Conservation (phyloP, 2,113 vertebrate genomes). For the Litocranius walleri region DNA sequence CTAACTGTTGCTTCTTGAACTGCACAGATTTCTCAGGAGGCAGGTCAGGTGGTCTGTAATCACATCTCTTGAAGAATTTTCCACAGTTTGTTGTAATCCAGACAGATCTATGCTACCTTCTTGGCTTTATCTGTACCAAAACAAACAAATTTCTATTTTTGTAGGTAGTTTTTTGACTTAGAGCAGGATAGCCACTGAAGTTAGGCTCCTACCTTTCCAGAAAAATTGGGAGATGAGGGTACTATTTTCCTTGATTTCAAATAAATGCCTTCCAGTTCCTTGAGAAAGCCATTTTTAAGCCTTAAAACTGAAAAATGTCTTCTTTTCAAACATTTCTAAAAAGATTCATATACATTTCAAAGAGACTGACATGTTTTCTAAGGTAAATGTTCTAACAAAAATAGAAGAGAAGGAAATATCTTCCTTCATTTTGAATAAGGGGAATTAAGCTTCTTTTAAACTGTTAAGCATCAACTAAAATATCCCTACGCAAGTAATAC, state of each 20-base stretch:
- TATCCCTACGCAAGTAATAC: not conserved
- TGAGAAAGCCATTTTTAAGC: not conserved
- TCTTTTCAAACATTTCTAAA: not conserved
- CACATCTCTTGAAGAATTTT: not conserved
- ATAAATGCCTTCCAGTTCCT: not conserved
- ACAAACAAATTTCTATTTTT: not conserved
- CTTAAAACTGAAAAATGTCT: not conserved
- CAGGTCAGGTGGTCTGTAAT: not conserved
- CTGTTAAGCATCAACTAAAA: not conserved
- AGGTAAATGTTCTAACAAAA: not conserved
- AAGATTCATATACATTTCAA: not conserved
- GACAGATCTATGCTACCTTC: not conserved
- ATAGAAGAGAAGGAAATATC: not conserved
- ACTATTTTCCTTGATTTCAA: not conserved
- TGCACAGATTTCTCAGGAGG: not conserved
- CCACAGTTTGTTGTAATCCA: not conserved
- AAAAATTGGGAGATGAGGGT: not conserved
- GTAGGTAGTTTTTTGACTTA: not conserved
- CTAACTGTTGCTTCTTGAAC: not conserved
- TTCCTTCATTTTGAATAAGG: not conserved
- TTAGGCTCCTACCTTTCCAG: not conserved
- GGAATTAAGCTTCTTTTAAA: not conserved
- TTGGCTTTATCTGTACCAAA: not conserved
- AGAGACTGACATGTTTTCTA: not conserved
- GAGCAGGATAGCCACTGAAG: not conserved